These are phyloP conservation scores for Oreochromis spilurus DNA, from an alignment of 2,113 vertebrate genomes.

Conservation along the genomic window DNA sequence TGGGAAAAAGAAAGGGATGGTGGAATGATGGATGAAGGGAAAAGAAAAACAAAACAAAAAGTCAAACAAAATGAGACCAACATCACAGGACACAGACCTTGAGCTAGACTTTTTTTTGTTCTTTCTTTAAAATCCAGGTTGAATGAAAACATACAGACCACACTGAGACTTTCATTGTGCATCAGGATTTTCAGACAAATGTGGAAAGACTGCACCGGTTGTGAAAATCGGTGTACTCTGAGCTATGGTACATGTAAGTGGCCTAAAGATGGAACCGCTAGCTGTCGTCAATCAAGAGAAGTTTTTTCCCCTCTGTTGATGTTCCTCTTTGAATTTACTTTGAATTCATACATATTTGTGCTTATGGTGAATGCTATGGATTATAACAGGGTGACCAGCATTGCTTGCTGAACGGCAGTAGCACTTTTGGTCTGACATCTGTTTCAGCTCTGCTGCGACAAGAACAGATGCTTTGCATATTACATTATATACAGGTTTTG, in stretches of 20 bases:
- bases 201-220: not conserved
- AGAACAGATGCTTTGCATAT: not conserved
- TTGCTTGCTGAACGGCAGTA: not conserved
- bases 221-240: not conserved
- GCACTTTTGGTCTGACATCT: not conserved
- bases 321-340: not conserved
- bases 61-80: conserved; percentile 40
- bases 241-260: not conserved
- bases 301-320: not conserved
- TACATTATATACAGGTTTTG: not conserved
- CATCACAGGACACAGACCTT: conserved; percentile 4
- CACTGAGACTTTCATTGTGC: not conserved
- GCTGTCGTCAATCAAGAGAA: not conserved
- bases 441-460: not conserved
- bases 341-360: not conserved
- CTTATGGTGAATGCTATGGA: not conserved
- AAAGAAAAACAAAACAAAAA: conserved; percentile 31
- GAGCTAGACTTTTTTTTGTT: not conserved
- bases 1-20: conserved; percentile 61
- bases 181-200: not conserved
- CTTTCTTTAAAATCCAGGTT: not conserved
- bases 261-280: not conserved
- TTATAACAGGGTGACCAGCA: not conserved
- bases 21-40: conserved; percentile 67
- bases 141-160: not conserved